These are phyloP conservation scores for Sminthurides aquaticus DNA, from an alignment of 2,888 invertebrate genomes.

Conservation along the genomic window DNA sequence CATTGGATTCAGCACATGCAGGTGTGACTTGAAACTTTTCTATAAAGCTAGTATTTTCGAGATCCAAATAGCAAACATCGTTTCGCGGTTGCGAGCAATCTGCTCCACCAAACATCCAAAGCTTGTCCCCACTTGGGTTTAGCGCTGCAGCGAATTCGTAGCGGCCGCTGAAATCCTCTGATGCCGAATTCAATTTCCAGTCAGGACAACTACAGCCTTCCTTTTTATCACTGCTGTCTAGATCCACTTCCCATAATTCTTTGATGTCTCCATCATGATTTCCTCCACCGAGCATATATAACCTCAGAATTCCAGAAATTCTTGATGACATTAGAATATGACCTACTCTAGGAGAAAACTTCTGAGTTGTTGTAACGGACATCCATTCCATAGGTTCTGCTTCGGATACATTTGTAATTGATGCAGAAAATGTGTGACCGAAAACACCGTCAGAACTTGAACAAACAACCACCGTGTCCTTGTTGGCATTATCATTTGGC, in stretches of 20 bases:
- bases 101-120: conserved; percentile 26
- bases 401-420: too few species aligned
- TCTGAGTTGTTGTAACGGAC: not conserved
- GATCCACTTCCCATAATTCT: conserved; percentile 21
- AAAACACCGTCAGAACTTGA: too few species aligned
- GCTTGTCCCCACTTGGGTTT: conserved; percentile 3
- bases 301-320: not conserved
- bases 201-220: not conserved
- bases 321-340: conserved; percentile 12
- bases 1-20: not conserved
- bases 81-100: conserved; percentile 17
- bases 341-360: conserved; percentile 15
- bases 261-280: conserved; percentile 21
- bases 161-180: conserved; percentile 12
- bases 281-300: conserved; percentile 25
- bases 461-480: too few species aligned
- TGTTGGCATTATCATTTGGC: too few species aligned
- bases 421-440: too few species aligned
- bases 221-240: not conserved
- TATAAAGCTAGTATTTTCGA: conserved; percentile 5
- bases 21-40: not conserved
- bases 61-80: conserved; percentile 19
- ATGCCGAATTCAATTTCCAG: conserved; percentile 3
- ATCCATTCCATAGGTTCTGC: conserved; percentile 5
- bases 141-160: conserved; percentile 23